Evolutionary conservation across 1,140 invertebrate genomes (phyloP).

Genomic region (Bombus superbus): DNA sequence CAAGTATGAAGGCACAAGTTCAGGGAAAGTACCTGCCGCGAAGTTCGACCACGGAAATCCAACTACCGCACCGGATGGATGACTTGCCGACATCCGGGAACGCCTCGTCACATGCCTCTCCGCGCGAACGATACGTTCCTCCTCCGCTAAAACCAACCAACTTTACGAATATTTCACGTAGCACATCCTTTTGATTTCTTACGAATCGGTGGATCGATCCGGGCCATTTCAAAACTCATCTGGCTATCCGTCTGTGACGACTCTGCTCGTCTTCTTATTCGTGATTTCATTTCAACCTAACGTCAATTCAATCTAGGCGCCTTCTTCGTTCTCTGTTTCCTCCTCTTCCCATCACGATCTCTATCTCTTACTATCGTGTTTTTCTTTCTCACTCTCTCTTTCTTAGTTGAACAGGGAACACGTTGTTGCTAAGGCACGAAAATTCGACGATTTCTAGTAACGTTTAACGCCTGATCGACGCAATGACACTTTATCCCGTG

Average conservation of each 20-base stretch:
- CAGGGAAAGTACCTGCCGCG: constrained; percentile 7
- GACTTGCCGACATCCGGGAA: not conserved
- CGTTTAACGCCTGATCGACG: not conserved
- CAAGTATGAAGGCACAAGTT: constrained; percentile 51
- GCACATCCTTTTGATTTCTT: not conserved
- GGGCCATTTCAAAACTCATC: not conserved
- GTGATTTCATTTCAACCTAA: not conserved
- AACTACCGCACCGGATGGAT: not conserved
- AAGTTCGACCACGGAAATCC: constrained; percentile 4
- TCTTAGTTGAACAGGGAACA: not conserved
- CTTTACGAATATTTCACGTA: not conserved
- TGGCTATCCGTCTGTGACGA: not conserved
- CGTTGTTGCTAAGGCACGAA: constrained; percentile 16
- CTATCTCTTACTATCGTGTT: too few relatives aligned
- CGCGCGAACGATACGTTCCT: not conserved
- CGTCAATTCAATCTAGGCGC: too few relatives aligned
- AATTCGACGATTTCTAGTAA: not conserved
- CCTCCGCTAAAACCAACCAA: not conserved
- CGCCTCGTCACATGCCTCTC: not conserved
- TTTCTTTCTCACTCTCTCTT: too few relatives aligned
- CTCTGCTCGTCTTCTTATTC: not conserved
- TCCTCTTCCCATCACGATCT: not conserved
- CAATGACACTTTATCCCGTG: not conserved
- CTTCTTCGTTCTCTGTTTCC: too few relatives aligned
- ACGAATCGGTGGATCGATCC: not conserved